Evolutionary conservation across 2,888 invertebrate genomes (phyloP).

Genomic region (Drosophila prostipennis): DNA sequence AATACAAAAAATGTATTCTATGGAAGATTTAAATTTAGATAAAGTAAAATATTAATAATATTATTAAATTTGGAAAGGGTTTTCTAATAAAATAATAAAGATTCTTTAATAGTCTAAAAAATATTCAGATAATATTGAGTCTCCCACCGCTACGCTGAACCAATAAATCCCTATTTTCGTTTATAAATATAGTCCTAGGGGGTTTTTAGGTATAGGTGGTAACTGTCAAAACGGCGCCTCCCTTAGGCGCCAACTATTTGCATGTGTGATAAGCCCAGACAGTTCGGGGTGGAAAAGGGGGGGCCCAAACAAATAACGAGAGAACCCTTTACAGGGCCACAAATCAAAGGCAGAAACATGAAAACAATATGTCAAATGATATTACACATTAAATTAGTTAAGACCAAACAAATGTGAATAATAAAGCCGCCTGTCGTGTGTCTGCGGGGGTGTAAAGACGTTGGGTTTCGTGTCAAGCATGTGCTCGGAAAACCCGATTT

Average conservation of each 20-base stretch:
- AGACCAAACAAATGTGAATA: slow-evolving; percentile 60
- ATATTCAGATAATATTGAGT: no score
- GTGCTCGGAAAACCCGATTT: slow-evolving; percentile 31
- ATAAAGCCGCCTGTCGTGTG: slow-evolving; percentile 63
- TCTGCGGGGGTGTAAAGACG: slow-evolving; percentile 19
- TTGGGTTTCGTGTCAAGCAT: slow-evolving; percentile 44
- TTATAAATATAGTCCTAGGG: neutral
- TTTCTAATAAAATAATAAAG: no score
- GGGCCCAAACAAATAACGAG: slow-evolving; percentile 49
- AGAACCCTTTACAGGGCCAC: slow-evolving; percentile 45
- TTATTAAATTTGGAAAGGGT: no score
- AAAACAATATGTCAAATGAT: slow-evolving; percentile 82
- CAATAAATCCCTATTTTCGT: neutral
- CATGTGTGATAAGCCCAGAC: slow-evolving; percentile 22
- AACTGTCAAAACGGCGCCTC: slow-evolving; percentile 40
- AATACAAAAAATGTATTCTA: no score
- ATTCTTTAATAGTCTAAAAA: no score
- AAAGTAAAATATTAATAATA: no score
- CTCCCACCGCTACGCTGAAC: neutral
- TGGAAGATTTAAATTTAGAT: no score
- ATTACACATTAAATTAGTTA: slow-evolving; percentile 82
- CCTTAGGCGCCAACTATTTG: slow-evolving; percentile 31
- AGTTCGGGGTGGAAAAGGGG: neutral
- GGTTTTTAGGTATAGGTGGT: slow-evolving; percentile 1
- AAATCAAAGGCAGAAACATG: slow-evolving; percentile 76